Base-by-base conservation (phyloP, 2,797 vertebrate genomes). In the Enoplosus armatus region DNA sequence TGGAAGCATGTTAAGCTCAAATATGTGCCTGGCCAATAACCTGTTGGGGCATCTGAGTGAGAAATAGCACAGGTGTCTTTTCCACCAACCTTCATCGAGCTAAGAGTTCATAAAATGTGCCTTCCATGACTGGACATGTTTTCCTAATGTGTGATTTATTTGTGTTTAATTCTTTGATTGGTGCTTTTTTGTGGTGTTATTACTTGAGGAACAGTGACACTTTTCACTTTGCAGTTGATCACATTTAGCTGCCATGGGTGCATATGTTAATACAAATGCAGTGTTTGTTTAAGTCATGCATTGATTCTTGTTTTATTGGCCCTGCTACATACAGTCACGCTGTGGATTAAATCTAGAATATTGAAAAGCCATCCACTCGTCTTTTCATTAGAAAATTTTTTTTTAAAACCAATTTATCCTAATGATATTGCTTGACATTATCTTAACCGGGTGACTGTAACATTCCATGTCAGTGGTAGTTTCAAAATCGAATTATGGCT, bases 401-500 rank as follows among this genome's bases (percentile, higher is more conserved):
- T n/a, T n/a, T n/a, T n/a, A n/a, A n/a, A n/a, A n/a, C 58, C 73
- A 54, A 72, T 91, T 87, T 73, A 75, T 83, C 67, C 73, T 81
- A 78, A 92, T 90, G 69, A 86, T 73, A 85, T 89, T 66, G 51
- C 76, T 80, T 88, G 79, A 87, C 88, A 77, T 91, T 70, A 89
- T 92, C 88, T 85, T 72, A 79, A 90, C 84, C 12, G 56, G 81
- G 71, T 78, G 75, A 89, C 76, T 80, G 70, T 85, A 86, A 72
- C 62, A 35, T 58, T 85, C 37, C 43, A 15, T 33, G 72, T 89
- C 89, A 90, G 81, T 81, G 85, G 78, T 74, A 58, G 87, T 85
- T 86, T 88, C 67, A 72, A 79, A 94, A 94, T 95, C 85, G 45
- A 93, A 94, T 95, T 92, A 94, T 76, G 85, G 87, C 89, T 92